Conservation (phyloP, 2,888 invertebrate genomes). For the Trissolcus brochymenae region DNA sequence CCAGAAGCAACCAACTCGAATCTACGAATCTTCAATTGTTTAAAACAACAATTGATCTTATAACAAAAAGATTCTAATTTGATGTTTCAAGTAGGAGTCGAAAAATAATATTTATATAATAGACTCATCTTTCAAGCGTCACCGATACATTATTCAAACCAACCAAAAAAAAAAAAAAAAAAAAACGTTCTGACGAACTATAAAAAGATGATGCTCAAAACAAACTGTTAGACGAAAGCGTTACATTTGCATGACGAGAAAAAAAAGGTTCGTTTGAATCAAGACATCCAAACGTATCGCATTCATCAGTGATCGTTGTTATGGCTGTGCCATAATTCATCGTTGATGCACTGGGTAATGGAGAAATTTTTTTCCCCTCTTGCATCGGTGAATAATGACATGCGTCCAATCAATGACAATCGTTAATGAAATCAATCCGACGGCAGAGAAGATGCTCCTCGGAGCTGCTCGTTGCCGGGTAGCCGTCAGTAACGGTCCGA, state of each 20-base stretch:
- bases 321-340: constrained; percentile 43
- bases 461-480: constrained; percentile 46
- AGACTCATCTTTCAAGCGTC: too few relatives aligned
- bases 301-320: constrained; percentile 29
- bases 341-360: constrained; percentile 13
- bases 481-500: constrained; percentile 46
- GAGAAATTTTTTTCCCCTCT: constrained; percentile 15
- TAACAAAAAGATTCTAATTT: too few relatives aligned
- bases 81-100: too few relatives aligned
- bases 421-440: constrained; percentile 56
- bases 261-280: constrained; percentile 25
- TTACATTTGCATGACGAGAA: constrained; percentile 19
- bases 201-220: neutral
- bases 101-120: too few relatives aligned
- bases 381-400: constrained; percentile 39
- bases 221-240: neutral
- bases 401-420: constrained; percentile 49
- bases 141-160: neutral
- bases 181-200: constrained; percentile 1
- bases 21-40: too few relatives aligned
- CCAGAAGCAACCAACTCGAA: too few relatives aligned
- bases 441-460: constrained; percentile 14
- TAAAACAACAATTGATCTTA: too few relatives aligned
- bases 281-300: constrained; percentile 26
- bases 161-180: neutral